These are phyloP conservation scores for Morone chrysops DNA, from an alignment of 2,113 vertebrate genomes.

Conservation along the genomic window DNA sequence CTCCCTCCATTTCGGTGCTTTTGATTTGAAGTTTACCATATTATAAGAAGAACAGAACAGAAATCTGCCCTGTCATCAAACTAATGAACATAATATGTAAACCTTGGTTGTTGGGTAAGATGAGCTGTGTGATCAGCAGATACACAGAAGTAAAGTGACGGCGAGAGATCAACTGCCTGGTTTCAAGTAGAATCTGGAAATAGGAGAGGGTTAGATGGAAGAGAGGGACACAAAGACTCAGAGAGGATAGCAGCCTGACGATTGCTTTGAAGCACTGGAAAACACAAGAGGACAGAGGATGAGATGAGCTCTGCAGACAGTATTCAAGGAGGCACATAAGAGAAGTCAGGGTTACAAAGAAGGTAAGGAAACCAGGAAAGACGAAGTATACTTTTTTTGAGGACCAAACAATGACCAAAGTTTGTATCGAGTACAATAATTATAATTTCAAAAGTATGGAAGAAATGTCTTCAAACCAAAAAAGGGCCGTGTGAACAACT, in stretches of 20 bases:
- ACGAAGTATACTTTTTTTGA: not conserved
- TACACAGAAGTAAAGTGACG: constrained; percentile 1
- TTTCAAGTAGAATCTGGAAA: constrained; percentile 58
- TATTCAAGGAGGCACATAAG: constrained; percentile 12
- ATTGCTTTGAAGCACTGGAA: constrained; percentile 62
- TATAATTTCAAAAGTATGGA: not conserved
- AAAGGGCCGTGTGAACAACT: not conserved
- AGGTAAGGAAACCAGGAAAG: constrained; percentile 7
- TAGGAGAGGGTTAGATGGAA: constrained; percentile 31
- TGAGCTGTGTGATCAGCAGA: not conserved
- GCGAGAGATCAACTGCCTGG: constrained; percentile 30
- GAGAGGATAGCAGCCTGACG: constrained; percentile 46
- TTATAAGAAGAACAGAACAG: not conserved
- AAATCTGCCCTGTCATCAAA: not conserved
- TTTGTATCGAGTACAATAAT: not conserved
- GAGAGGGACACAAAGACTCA: constrained; percentile 32
- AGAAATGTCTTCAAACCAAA: not conserved
- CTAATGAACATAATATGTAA: not conserved
- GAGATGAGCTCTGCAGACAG: constrained; percentile 37
- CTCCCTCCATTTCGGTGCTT: not conserved
- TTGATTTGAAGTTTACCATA: not conserved
- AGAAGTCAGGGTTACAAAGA: constrained; percentile 1
- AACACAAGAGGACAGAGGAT: constrained; percentile 31
- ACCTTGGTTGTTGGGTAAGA: not conserved
- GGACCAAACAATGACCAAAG: too few species aligned